phyloP scores from a whole-genome alignment of 2,888 invertebrate species.

The Idaea biselata region DNA sequence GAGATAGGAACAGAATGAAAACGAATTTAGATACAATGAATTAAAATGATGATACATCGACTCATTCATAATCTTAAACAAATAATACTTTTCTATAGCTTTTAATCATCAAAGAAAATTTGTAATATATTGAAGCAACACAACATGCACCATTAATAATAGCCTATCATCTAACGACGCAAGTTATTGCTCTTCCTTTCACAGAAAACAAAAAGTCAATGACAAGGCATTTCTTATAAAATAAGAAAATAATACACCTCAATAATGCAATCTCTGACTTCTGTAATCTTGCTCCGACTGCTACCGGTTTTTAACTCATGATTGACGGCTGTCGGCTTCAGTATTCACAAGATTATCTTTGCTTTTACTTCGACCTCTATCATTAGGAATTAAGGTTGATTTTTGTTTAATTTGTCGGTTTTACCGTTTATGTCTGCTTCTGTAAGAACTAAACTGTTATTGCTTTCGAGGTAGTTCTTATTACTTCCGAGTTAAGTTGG shows the following conservation, averaged over 20 bases:
- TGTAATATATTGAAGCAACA: background rate
- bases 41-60: background rate
- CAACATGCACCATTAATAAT: background rate
- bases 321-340: slow-evolving; percentile 80
- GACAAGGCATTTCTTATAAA: slow-evolving; percentile 22
- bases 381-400: slow-evolving; percentile 25
- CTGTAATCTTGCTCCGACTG: slow-evolving; percentile 70
- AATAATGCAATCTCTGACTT: slow-evolving; percentile 54
- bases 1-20: no score
- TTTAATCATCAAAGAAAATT: background rate
- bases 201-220: slow-evolving; percentile 17
- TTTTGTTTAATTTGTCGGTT: slow-evolving; percentile 14
- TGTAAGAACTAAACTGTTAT: slow-evolving; percentile 41
- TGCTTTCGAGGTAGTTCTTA: slow-evolving; percentile 17
- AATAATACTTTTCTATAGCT: background rate
- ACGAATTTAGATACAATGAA: no score
- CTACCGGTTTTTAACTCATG: slow-evolving; percentile 80
- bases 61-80: background rate
- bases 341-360: slow-evolving; percentile 44
- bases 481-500: slow-evolving; percentile 25
- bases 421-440: slow-evolving; percentile 9
- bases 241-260: slow-evolving; percentile 30
- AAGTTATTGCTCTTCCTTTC: background rate
- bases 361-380: slow-evolving; percentile 25
- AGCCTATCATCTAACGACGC: background rate